These are phyloP conservation scores for Gymnopithys bicolor DNA, from an alignment of 2,797 vertebrate species.

Conservation along the genomic window DNA sequence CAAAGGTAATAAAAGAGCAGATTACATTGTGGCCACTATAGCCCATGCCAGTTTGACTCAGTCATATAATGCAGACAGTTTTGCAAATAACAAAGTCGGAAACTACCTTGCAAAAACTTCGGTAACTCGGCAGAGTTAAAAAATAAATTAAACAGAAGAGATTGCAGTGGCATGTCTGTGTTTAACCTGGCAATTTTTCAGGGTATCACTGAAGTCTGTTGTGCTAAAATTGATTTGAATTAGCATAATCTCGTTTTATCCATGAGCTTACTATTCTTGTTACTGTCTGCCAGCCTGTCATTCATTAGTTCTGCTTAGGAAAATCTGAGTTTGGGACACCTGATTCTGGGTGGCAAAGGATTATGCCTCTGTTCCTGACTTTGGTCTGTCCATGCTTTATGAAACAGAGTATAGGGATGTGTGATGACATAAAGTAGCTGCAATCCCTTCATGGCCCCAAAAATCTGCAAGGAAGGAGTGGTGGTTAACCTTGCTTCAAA, in stretches of 20 bases:
- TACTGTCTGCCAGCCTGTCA: not conserved
- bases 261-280: not conserved
- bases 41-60: not conserved
- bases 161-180: not conserved
- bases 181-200: constrained; percentile 35
- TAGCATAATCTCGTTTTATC: constrained; percentile 37
- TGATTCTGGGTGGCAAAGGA: not conserved
- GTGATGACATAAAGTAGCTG: not conserved
- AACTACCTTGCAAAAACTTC: not conserved
- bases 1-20: not conserved
- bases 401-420: not conserved
- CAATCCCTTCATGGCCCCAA: fast-evolving
- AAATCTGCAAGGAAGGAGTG: not conserved
- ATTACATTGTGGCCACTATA: not conserved
- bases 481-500: not conserved
- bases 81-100: not conserved
- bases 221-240: constrained; percentile 31
- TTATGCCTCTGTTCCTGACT: not conserved
- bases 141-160: not conserved
- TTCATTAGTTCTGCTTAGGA: constrained; percentile 8
- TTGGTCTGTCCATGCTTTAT: not conserved
- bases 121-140: not conserved
- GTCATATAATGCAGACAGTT: not conserved
- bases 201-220: not conserved
- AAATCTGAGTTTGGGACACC: not conserved